Evolutionary conservation across 1,140 invertebrate genomes (phyloP).

Genomic region (Formica selysi): DNA sequence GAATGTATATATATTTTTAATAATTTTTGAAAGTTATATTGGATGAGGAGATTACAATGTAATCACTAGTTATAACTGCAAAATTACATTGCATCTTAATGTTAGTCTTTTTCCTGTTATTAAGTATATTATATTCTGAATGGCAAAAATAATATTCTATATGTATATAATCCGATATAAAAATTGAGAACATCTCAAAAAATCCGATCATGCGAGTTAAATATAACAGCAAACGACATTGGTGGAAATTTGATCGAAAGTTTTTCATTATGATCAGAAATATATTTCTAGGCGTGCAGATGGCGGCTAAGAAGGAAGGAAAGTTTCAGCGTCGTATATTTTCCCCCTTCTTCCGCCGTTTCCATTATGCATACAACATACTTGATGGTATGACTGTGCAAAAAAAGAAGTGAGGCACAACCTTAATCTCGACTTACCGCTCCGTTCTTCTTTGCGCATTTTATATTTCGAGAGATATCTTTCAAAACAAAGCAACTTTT

Average conservation of each 20-base stretch:
- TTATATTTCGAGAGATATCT: slow-evolving; percentile 37
- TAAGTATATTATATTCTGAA: not conserved
- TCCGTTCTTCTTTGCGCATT: not conserved
- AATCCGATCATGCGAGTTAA: slow-evolving; percentile 19
- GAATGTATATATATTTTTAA: not conserved
- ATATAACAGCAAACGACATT: not conserved
- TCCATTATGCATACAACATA: slow-evolving; percentile 64
- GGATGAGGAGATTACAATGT: not conserved
- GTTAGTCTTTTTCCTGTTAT: not conserved
- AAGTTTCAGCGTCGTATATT: slow-evolving; percentile 42
- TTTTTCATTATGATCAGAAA: slow-evolving; percentile 48
- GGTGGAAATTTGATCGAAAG: slow-evolving; percentile 23
- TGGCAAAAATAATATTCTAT: not conserved
- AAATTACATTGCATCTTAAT: too few relatives aligned
- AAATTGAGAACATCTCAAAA: not conserved
- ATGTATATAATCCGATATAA: not conserved
- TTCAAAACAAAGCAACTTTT: slow-evolving; percentile 33
- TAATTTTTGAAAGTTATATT: not conserved
- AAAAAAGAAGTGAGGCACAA: slow-evolving; percentile 25
- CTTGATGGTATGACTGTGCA: slow-evolving; percentile 40
- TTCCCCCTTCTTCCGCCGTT: slow-evolving; percentile 33
- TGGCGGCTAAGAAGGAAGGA: slow-evolving; percentile 9
- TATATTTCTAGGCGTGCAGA: slow-evolving; percentile 53
- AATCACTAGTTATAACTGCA: not conserved
- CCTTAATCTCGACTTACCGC: slow-evolving; percentile 45